Percentiles rank a stretch among this genome's conserved stretches.
phyloP scores from a whole-genome alignment of 53 echinoderm and acorn worm species.

The Paelopatides confundens region DNA sequence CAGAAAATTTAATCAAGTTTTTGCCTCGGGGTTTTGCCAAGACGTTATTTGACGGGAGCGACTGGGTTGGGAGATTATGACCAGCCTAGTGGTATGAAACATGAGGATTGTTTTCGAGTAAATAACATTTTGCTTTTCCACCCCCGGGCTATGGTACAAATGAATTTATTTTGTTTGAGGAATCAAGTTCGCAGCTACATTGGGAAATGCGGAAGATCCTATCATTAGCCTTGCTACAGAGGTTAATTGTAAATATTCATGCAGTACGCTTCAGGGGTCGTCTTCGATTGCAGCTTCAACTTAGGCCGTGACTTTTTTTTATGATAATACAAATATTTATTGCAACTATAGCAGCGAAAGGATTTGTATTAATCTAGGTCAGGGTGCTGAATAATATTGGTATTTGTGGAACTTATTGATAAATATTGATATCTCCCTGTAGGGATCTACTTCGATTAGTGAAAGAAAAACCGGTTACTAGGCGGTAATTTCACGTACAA shows the following conservation, averaged over 20 bases:
- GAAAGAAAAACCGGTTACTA: neutral
- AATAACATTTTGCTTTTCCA: slow-evolving; percentile 28
- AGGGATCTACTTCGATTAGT: neutral
- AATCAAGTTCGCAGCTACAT: neutral
- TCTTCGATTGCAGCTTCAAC: neutral
- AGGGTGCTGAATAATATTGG: neutral
- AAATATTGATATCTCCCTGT: neutral
- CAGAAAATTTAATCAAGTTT: slow-evolving; percentile 37
- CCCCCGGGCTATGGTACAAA: slow-evolving; percentile 25
- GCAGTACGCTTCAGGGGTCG: neutral
- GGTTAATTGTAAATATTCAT: neutral
- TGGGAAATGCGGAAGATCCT: neutral
- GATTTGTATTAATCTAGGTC: no score
- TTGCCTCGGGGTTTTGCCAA: neutral
- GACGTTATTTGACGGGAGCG: slow-evolving; percentile 42
- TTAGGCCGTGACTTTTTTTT: neutral
- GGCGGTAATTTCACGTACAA: no score
- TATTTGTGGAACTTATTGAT: neutral
- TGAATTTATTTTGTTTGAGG: slow-evolving; percentile 27
- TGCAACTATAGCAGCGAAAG: neutral
- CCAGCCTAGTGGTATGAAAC: slow-evolving; percentile 34
- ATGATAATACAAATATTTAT: neutral
- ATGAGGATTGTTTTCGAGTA: slow-evolving; percentile 32
- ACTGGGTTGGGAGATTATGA: slow-evolving; percentile 28
- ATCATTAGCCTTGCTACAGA: neutral